These are phyloP conservation scores for Oreochromis mossambicus DNA, from an alignment of 2,797 vertebrate species.

Conservation along the genomic window DNA sequence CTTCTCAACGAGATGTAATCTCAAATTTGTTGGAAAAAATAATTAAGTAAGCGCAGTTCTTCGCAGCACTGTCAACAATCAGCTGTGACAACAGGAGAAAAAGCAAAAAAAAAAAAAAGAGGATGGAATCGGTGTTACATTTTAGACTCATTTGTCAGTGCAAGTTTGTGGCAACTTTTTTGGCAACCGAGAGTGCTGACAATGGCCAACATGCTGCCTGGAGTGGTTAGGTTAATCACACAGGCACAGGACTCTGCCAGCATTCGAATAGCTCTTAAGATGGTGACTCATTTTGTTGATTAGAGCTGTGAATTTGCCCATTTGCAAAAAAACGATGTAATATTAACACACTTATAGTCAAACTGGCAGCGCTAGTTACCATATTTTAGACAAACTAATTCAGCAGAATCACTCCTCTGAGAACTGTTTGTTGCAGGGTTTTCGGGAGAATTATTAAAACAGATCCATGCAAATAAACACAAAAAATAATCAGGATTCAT, in stretches of 20 bases:
- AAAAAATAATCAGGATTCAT: neutral
- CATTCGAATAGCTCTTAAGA: constrained; percentile 38
- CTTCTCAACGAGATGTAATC: constrained; percentile 18
- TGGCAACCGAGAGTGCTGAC: constrained; percentile 20
- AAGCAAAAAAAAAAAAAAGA: neutral
- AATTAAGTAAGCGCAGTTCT: constrained; percentile 32
- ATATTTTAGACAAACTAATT: neutral
- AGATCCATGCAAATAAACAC: neutral
- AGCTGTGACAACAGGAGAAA: neutral
- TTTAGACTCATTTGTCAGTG: neutral
- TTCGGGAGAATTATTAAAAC: neutral
- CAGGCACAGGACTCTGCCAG: constrained; percentile 44
- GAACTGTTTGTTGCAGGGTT: neutral
- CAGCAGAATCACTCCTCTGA: neutral
- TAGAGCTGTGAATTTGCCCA: constrained; percentile 25
- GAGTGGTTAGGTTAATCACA: constrained; percentile 47
- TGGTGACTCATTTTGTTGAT: constrained; percentile 46
- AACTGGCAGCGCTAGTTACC: neutral
- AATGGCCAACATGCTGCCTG: constrained; percentile 38
- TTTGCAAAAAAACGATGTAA: neutral
- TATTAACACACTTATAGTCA: constrained; percentile 8
- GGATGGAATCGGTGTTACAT: neutral
- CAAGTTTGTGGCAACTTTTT: constrained; percentile 31
- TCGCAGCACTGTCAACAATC: constrained; percentile 1
- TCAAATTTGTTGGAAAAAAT: constrained; percentile 35